Conservation (phyloP, 2,113 vertebrate species). For the Bambusicola thoracicus region DNA sequence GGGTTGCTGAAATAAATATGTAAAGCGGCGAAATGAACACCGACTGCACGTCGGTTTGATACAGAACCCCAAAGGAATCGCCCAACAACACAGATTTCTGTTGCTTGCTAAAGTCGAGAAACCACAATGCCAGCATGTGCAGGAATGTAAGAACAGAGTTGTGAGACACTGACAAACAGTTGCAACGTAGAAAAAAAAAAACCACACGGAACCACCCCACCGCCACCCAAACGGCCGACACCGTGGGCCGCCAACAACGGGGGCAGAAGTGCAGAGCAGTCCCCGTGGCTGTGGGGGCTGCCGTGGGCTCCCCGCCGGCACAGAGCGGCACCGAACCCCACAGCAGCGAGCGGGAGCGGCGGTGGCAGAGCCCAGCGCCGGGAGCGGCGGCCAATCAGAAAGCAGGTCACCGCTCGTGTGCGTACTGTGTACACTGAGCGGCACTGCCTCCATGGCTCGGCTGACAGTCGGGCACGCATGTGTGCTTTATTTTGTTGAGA, state of each 20-base stretch:
- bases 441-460: conserved; percentile 69
- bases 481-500: conserved; percentile 61
- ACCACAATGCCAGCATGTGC: background rate
- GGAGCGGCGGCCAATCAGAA: conserved; percentile 73
- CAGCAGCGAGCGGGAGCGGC: background rate
- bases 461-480: conserved; percentile 64
- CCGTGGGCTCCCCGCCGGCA: background rate
- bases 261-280: conserved; percentile 14
- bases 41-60: background rate
- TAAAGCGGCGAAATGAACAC: background rate
- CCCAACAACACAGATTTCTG: background rate
- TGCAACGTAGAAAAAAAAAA: background rate
- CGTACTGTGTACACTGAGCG: conserved; percentile 73
- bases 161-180: background rate
- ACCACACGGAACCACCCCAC: background rate
- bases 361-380: background rate
- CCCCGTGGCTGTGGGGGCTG: background rate
- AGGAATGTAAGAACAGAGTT: conserved; percentile 24
- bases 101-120: conserved; percentile 15
- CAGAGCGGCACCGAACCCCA: background rate
- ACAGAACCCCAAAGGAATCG: background rate
- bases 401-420: conserved; percentile 77
- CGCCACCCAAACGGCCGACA: background rate
- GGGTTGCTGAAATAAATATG: background rate
- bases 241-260: background rate